Percentiles rank a stretch among this genome's conserved stretches.
These are phyloP conservation scores for Lerista edwardsae DNA, from an alignment of 2,797 vertebrate genomes.

Conservation along the genomic window DNA sequence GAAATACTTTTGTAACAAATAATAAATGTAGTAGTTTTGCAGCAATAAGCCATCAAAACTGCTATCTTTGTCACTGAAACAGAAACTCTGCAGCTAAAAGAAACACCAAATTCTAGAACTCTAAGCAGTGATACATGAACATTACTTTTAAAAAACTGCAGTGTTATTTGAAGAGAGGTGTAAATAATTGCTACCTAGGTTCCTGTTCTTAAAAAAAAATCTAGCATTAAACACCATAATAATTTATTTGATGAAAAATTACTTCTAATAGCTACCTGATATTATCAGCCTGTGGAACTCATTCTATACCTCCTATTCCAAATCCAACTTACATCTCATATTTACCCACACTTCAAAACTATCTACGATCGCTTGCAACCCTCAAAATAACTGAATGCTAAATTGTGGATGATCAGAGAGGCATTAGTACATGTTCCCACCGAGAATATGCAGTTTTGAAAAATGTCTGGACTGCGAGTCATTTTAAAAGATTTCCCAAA, in stretches of 20 bases:
- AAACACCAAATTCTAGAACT: neutral
- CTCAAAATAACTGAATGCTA: neutral
- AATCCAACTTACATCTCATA: neutral
- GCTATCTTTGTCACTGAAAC: neutral
- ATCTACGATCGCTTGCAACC: neutral
- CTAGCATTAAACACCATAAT: neutral
- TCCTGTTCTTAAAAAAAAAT: neutral
- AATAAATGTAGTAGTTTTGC: neutral
- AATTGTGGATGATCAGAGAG: neutral
- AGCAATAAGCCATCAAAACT: neutral
- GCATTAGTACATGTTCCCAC: neutral
- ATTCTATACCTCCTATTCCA: neutral
- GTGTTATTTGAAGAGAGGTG: neutral
- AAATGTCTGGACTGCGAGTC: neutral
- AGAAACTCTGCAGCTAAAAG: neutral
- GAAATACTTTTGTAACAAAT: neutral
- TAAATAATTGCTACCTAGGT: neutral
- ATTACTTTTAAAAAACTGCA: neutral
- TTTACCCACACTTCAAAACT: neutral
- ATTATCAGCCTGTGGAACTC: neutral
- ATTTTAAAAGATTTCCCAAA: conserved; percentile 18
- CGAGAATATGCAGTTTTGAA: conserved; percentile 18
- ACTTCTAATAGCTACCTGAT: neutral
- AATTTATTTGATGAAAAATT: neutral
- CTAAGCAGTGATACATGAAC: neutral